Conservation (phyloP, 2,113 vertebrate species). For the Chlamydotis undulata region DNA sequence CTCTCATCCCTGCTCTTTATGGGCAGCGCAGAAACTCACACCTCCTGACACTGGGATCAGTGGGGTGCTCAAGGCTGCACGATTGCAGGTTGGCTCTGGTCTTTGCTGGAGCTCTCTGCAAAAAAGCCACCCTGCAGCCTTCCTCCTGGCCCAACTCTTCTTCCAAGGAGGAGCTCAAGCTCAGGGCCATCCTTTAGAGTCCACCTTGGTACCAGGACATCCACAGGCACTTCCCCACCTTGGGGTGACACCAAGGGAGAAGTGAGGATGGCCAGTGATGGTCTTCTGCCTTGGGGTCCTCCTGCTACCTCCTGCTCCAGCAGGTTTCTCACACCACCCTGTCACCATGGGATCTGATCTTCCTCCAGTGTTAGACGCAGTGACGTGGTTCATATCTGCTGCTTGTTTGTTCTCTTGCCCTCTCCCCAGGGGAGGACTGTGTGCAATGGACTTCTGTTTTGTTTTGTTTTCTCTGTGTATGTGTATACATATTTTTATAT, state of each 20-base stretch:
- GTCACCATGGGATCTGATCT: not conserved
- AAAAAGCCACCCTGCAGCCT: not conserved
- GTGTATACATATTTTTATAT: not conserved
- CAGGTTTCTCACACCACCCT: not conserved
- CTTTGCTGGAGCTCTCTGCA: not conserved
- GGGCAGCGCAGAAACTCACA: not conserved
- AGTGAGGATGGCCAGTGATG: not conserved
- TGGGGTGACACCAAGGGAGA: not conserved
- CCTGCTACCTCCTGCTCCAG: not conserved
- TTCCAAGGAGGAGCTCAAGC: not conserved
- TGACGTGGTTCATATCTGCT: not conserved
- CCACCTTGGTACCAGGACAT: not conserved
- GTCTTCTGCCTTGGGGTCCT: not conserved
- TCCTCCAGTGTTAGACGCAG: fast-evolving
- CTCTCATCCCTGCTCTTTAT: not conserved
- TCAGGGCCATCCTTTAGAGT: not conserved
- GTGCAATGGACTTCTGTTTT: not conserved
- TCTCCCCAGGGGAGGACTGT: not conserved
- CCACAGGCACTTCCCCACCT: not conserved
- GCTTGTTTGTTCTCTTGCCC: not conserved
- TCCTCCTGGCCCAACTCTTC: not conserved
- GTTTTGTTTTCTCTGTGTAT: not conserved
- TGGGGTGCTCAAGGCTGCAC: not conserved
- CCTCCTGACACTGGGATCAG: not conserved
- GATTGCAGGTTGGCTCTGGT: not conserved